phyloP scores from a whole-genome alignment of 2,797 vertebrate genomes.

The Sardinella longiceps region DNA sequence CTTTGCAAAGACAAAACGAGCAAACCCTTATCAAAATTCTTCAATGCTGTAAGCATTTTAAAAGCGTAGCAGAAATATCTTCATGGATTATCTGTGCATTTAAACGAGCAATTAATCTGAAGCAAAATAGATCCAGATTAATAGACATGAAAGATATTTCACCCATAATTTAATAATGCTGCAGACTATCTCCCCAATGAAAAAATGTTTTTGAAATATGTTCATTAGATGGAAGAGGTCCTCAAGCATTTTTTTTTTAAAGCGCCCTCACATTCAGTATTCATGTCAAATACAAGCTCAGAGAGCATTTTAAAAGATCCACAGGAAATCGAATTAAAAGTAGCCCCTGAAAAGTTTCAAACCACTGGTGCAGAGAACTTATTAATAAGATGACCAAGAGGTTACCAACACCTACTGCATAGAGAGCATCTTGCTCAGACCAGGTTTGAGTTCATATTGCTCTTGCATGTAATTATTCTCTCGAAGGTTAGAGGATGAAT shows the following conservation, averaged over 20 bases:
- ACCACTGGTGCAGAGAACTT: constrained; percentile 5
- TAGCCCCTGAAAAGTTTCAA: constrained; percentile 3
- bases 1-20: constrained; percentile 20
- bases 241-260: not conserved
- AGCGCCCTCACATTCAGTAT: not conserved
- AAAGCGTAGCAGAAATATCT: constrained; percentile 18
- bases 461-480: constrained; percentile 3
- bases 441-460: not conserved
- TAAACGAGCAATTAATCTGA: constrained; percentile 14
- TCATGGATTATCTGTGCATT: constrained; percentile 5
- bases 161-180: not conserved
- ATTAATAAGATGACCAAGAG: not conserved
- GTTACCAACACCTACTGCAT: constrained; percentile 4
- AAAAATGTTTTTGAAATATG: not conserved
- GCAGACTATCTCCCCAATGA: not conserved
- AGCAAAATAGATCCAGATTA: constrained; percentile 6
- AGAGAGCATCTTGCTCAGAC: not conserved
- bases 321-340: constrained; percentile 5
- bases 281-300: constrained; percentile 3
- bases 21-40: not conserved
- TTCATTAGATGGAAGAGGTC: not conserved
- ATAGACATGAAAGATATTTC: constrained; percentile 17
- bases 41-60: not conserved
- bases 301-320: constrained; percentile 15
- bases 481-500: constrained; percentile 8